These are phyloP conservation scores for Arion vulgaris DNA, from an alignment of 1,140 invertebrate genomes.

Conservation along the genomic window DNA sequence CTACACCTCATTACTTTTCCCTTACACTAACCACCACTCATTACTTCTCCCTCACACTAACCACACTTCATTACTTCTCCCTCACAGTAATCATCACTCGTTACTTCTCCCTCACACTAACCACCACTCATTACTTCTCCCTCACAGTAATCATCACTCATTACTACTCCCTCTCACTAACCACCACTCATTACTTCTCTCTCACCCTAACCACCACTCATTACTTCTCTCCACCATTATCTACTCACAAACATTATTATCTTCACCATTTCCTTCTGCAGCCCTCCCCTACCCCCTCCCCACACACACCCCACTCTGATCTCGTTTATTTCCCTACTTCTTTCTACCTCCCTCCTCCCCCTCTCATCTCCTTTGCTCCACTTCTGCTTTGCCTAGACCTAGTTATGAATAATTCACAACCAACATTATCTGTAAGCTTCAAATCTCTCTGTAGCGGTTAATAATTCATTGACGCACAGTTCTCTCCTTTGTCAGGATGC, in stretches of 20 bases:
- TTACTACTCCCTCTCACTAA: no score
- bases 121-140: not conserved
- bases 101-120: not conserved
- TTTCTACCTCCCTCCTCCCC: not conserved
- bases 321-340: no score
- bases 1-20: no score
- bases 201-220: no score
- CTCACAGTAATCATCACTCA: no score
- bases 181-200: no score
- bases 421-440: not conserved
- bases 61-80: no score
- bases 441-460: conserved; percentile 11
- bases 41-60: no score
- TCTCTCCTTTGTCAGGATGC: not conserved
- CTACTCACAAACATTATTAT: no score
- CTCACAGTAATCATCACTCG: not conserved
- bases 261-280: no score
- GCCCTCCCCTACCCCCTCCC: not conserved
- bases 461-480: not conserved
- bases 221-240: not conserved
- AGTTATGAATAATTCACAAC: not conserved
- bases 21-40: no score
- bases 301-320: no score
- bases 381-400: not conserved
- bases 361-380: not conserved